phyloP scores from a whole-genome alignment of 1,140 invertebrate genomes.

The Drosophila eugracilis region DNA sequence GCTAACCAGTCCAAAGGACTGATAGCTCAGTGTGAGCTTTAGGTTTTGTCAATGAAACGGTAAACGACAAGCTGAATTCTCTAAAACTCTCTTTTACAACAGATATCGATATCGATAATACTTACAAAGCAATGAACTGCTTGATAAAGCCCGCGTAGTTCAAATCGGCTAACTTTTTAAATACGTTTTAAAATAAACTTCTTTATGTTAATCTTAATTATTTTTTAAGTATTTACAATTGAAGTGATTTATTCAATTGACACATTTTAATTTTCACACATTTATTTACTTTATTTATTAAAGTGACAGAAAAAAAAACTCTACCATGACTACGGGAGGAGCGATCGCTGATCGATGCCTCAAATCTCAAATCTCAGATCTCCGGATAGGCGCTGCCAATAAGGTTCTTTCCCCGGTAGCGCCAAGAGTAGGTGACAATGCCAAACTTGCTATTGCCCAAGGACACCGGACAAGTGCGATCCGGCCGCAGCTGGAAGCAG shows the following conservation, averaged over 20 bases:
- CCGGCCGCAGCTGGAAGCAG: slow-evolving; percentile 91
- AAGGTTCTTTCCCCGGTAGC: slow-evolving; percentile 90
- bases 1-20: no score
- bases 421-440: slow-evolving; percentile 90
- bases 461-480: slow-evolving; percentile 89
- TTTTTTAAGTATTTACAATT: background rate
- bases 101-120: background rate
- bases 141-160: slow-evolving; percentile 10
- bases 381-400: slow-evolving; percentile 93
- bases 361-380: slow-evolving; percentile 87
- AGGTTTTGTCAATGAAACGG: no score
- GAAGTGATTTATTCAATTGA: no score
- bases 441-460: slow-evolving; percentile 89
- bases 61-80: background rate
- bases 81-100: no score
- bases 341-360: slow-evolving; percentile 5
- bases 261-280: background rate
- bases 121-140: background rate
- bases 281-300: slow-evolving; percentile 25
- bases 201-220: no score
- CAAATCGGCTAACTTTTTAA: background rate
- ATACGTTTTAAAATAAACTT: background rate
- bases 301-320: slow-evolving; percentile 24
- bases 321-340: slow-evolving; percentile 2
- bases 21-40: no score